Conservation (phyloP, 2,113 vertebrate genomes). For the Gadus chalcogrammus region DNA sequence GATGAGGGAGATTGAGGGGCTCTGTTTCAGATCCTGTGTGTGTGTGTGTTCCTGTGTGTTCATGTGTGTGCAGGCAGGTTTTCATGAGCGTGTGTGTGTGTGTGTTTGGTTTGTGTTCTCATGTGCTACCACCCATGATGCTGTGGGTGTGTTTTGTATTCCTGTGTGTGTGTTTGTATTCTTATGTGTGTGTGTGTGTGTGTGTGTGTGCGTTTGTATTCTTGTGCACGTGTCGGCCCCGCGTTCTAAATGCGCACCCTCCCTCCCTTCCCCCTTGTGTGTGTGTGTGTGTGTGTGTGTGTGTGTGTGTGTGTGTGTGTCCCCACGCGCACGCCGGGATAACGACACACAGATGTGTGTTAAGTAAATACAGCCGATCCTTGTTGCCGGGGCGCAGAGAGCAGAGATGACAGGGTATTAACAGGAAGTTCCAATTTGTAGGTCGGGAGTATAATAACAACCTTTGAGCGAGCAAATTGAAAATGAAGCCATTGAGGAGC, state of each 20-base stretch:
- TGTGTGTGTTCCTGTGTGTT: background rate
- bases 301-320: background rate
- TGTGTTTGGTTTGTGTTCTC: too few species aligned
- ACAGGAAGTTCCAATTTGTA: conserved; percentile 72
- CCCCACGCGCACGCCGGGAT: conserved; percentile 20
- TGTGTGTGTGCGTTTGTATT: background rate
- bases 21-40: conserved; percentile 14
- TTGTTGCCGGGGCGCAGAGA: conserved; percentile 50
- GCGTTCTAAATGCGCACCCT: too few species aligned
- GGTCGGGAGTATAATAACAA: conserved; percentile 69
- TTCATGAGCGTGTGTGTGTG: background rate
- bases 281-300: background rate
- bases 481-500: conserved; percentile 63
- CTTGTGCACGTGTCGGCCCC: background rate
- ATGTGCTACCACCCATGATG: background rate
- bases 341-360: conserved; percentile 66
- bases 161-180: conserved; percentile 7
- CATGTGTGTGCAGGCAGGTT: background rate
- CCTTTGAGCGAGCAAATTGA: conserved; percentile 68
- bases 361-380: conserved; percentile 55
- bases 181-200: background rate
- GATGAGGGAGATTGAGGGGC: conserved; percentile 33
- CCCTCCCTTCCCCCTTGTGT: too few species aligned
- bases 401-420: conserved; percentile 62
- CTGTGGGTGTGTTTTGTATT: background rate